Base-by-base conservation (phyloP, 1,140 invertebrate genomes). In the Chymomyza costata region DNA sequence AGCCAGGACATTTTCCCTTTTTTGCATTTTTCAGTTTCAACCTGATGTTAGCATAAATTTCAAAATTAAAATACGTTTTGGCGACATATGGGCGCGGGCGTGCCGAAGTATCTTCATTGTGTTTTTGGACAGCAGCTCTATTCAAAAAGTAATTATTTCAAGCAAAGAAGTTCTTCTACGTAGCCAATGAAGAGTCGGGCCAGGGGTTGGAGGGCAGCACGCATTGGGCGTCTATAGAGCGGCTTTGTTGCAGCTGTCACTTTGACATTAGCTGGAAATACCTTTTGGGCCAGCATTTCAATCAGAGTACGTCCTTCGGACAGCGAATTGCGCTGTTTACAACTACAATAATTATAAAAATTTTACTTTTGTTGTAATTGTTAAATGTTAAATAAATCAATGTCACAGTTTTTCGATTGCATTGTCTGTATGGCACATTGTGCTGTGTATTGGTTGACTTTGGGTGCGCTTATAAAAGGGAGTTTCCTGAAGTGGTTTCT, bases 71-170 rank as follows among this genome's bases (percentile, higher is more conserved):
- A 80, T 80, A n/a, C 67, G 67, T 64, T 81, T 68, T 68, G 46
- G 53, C 80, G 81, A 83, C 80, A 83, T 83, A 83, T 83, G 80
- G 49, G 62, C 25, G 59, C 47, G 56, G 76, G 50, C 55, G 55
- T 55, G 41, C 32, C 25, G 15, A 16, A 44, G 21, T 5, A 8
- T 16, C 18, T n/a, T n/a, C n/a, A n/a, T 17, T 15, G 34, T 35
- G 40, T 32, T 15, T 16, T 51, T 46, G 18, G 37, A 25, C 45
- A 39, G 28, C 43, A 47, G 53, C 30, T 41, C 44, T 18, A 41
- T 74, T 81, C 59, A 65, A 83, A 83, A 83, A 83, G 80, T 83
- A 83, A 83, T 83, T 83, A 83, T 83, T 83, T 78, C 63, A 65
- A 80, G 73, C 73, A 65, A 76, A 50, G 58, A n/a, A n/a, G n/a